Percentiles rank a stretch among this genome's conserved stretches.
These are phyloP conservation scores for Grallaria varia DNA, from an alignment of 2,113 vertebrate genomes.

Conservation along the genomic window DNA sequence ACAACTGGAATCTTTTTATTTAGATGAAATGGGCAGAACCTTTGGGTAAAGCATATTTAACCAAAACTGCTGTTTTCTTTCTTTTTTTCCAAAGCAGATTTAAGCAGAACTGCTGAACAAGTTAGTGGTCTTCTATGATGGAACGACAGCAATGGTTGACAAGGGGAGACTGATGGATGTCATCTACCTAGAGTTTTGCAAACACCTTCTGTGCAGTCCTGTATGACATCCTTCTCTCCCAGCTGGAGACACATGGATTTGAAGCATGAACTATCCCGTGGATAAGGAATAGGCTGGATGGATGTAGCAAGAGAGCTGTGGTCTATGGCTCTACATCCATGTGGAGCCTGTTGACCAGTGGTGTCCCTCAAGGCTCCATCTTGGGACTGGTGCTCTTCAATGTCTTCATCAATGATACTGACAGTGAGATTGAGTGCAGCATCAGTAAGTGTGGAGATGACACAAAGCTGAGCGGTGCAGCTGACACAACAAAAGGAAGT, in stretches of 20 bases:
- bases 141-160: background rate
- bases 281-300: background rate
- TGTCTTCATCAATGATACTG: background rate
- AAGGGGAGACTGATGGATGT: background rate
- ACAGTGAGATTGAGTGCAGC: background rate
- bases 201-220: background rate
- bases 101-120: background rate
- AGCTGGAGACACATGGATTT: background rate
- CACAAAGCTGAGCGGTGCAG: background rate
- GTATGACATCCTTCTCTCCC: background rate
- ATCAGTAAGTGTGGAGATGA: background rate
- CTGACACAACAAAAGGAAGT: background rate
- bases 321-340: background rate
- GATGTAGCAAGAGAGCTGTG: background rate
- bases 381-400: background rate
- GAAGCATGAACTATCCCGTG: background rate
- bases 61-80: background rate
- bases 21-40: background rate
- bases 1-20: background rate
- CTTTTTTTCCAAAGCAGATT: background rate
- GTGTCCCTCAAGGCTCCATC: background rate
- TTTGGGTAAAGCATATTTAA: background rate
- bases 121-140: background rate
- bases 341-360: rapidly evolving
- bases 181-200: background rate